Conservation (phyloP, 2,797 vertebrate species). For the Podarcis lilfordi region DNA sequence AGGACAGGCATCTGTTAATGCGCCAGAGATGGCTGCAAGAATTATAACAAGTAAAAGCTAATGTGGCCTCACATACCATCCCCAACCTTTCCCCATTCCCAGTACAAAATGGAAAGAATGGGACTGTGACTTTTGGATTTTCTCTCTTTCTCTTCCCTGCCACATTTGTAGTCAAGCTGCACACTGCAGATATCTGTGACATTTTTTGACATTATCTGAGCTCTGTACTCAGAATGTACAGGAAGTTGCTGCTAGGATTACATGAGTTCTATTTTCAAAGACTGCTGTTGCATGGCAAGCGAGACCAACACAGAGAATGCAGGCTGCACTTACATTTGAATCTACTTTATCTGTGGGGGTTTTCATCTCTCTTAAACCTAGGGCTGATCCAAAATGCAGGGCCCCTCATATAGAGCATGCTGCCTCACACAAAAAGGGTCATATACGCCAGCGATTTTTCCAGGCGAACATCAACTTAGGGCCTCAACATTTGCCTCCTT, state of each 20-base stretch:
- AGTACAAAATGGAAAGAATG: constrained; percentile 37
- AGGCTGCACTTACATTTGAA: neutral
- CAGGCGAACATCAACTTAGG: neutral
- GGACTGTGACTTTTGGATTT: constrained; percentile 32
- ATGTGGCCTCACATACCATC: constrained; percentile 35
- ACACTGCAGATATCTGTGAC: neutral
- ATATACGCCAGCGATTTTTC: neutral
- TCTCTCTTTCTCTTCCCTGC: constrained; percentile 4
- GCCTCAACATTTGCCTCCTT: neutral
- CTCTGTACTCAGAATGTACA: constrained; percentile 45
- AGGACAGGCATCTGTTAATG: constrained; percentile 52
- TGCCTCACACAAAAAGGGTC: neutral
- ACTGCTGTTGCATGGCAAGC: neutral
- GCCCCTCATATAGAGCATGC: neutral
- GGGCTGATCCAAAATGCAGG: neutral
- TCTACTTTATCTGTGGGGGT: neutral
- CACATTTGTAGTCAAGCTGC: constrained; percentile 18
- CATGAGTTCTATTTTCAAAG: constrained; percentile 31
- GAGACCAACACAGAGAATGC: neutral
- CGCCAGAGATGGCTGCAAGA: constrained; percentile 39
- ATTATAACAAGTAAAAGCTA: constrained; percentile 50
- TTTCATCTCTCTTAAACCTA: neutral
- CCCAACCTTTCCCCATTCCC: neutral
- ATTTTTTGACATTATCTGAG: constrained; percentile 51
- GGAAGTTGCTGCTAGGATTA: constrained; percentile 26